phyloP scores from a whole-genome alignment of 1,140 invertebrate species.

The Phenacoccus solenopsis region DNA sequence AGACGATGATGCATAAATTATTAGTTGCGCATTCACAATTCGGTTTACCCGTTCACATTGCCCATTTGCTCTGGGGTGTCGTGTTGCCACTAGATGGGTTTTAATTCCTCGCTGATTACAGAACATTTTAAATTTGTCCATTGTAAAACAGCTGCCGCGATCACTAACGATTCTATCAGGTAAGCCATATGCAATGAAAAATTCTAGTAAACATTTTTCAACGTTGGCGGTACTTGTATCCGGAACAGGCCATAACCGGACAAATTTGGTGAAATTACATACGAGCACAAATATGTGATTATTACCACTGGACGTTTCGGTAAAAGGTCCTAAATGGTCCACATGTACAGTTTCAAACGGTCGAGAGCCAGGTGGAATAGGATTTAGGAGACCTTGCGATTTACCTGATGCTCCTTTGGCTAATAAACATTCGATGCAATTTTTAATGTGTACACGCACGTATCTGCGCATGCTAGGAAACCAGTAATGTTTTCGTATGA shows the following conservation, averaged over 20 bases:
- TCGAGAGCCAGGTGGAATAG: background rate
- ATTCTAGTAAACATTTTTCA: background rate
- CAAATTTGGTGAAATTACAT: background rate
- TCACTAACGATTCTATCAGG: background rate
- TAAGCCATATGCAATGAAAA: background rate
- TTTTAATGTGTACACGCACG: background rate
- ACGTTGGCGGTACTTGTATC: background rate
- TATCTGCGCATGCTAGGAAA: background rate
- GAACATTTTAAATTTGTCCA: background rate
- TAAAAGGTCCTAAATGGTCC: conserved; percentile 9
- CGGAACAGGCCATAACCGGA: background rate
- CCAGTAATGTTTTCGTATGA: background rate
- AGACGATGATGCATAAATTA: background rate
- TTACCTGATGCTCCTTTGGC: background rate
- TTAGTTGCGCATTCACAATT: background rate
- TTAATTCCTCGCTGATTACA: background rate
- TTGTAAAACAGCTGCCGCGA: background rate
- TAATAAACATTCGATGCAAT: background rate
- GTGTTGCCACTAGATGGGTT: background rate
- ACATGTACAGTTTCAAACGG: background rate
- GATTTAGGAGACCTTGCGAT: background rate
- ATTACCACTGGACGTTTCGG: background rate
- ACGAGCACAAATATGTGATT: background rate
- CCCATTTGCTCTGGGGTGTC: conserved; percentile 13
- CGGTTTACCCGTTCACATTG: background rate